These are phyloP conservation scores for Gastracanthus pulcherrimus DNA, from an alignment of 2,888 invertebrate species.

Conservation along the genomic window DNA sequence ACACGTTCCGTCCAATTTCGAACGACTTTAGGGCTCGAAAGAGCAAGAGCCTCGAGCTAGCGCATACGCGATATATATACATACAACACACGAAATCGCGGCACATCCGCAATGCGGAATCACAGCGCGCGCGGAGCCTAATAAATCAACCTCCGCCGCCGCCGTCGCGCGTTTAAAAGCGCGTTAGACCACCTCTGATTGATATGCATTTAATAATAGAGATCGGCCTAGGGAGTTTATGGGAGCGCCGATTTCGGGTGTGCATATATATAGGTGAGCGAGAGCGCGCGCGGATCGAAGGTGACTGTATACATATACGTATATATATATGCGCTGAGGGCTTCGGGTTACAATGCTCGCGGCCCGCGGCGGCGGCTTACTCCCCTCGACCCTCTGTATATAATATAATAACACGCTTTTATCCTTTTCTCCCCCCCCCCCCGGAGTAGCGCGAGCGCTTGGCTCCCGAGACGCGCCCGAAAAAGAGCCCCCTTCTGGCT, in stretches of 20 bases:
- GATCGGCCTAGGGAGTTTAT: conserved; percentile 64
- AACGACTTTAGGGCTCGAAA: no score
- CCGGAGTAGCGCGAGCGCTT: conserved; percentile 14
- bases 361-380: conserved; percentile 19
- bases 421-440: conserved; percentile 12
- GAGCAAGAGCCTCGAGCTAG: not conserved
- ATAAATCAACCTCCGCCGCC: conserved; percentile 70
- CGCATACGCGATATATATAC: no score
- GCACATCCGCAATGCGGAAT: conserved; percentile 60
- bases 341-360: conserved; percentile 2
- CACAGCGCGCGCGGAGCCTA: conserved; percentile 59
- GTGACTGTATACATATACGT: conserved; percentile 1
- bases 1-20: no score
- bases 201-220: conserved; percentile 76
- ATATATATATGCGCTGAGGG: no score
- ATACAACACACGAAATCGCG: no score
- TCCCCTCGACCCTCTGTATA: not conserved
- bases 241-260: conserved; percentile 54
- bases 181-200: conserved; percentile 73
- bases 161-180: conserved; percentile 73
- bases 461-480: conserved; percentile 41
- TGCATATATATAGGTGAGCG: not conserved
- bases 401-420: conserved; percentile 54
- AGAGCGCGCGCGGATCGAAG: conserved; percentile 15
- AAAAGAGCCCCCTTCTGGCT: conserved; percentile 37